Percentiles rank a stretch among this genome's conserved stretches.
Evolutionary conservation across 1,140 invertebrate species (phyloP).

Genomic region (Rhopalosiphum padi): DNA sequence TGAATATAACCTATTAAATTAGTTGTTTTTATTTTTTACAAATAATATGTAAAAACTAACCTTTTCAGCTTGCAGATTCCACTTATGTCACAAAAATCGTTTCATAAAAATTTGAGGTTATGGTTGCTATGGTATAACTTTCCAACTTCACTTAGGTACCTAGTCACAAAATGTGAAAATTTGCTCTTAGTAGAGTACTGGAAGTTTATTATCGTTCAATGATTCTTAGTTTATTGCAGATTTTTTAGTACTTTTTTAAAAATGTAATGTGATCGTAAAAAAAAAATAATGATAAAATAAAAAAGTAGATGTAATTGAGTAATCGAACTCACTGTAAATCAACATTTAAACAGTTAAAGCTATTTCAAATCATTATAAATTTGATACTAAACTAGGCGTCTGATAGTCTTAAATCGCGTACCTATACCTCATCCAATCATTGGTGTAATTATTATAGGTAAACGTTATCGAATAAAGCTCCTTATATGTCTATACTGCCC

Average conservation of each 20-base stretch:
- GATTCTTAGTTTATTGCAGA: background rate
- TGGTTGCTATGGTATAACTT: background rate
- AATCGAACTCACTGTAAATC: background rate
- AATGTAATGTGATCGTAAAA: background rate
- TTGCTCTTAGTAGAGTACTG: background rate
- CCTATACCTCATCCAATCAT: background rate
- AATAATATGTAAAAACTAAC: background rate
- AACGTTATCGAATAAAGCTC: no score
- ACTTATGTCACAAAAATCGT: background rate
- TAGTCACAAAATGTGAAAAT: background rate
- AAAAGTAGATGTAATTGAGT: background rate
- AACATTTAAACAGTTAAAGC: background rate
- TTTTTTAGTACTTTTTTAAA: background rate
- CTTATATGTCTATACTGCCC: no score
- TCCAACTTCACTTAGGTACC: background rate
- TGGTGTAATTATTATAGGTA: background rate
- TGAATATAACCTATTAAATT: background rate
- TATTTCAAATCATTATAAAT: background rate
- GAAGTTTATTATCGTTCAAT: background rate
- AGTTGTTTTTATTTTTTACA: background rate
- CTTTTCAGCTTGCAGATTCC: no score
- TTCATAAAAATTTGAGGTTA: background rate
- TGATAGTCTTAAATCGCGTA: background rate
- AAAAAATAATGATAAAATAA: background rate
- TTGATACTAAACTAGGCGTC: background rate